Evolutionary conservation across 2,888 invertebrate species (phyloP).

Genomic region (Apotomis turbidana): DNA sequence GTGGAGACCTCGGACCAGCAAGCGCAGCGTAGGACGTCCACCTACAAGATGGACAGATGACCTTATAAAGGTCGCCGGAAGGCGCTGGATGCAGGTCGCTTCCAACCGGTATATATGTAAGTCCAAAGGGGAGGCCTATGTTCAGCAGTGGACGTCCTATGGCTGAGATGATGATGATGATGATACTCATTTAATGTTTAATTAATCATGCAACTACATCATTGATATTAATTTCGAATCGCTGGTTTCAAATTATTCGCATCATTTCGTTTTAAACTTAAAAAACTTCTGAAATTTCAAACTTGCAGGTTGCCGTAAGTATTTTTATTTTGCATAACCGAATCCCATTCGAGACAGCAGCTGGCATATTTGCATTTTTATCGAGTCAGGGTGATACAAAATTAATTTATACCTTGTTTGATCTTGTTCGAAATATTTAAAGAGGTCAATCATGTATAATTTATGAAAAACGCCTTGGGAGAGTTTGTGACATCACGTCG

Average conservation of each 20-base stretch:
- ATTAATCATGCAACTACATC: no score
- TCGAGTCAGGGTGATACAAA: constrained; percentile 30
- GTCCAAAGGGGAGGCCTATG: no score
- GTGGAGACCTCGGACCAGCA: no score
- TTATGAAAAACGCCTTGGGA: constrained; percentile 20
- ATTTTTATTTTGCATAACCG: constrained; percentile 33
- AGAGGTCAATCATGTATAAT: constrained; percentile 35
- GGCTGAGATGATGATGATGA: no score
- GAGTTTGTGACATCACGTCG: neutral
- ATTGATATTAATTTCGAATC: neutral
- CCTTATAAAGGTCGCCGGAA: no score
- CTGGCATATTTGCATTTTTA: constrained; percentile 41
- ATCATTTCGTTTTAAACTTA: neutral
- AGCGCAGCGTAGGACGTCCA: no score
- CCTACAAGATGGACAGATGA: no score
- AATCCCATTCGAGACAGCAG: constrained; percentile 23
- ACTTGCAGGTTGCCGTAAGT: neutral
- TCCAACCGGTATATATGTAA: no score
- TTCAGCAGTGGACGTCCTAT: no score
- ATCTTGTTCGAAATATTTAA: constrained; percentile 39
- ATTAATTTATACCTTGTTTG: constrained; percentile 40
- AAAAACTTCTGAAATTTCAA: neutral
- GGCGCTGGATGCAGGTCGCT: no score
- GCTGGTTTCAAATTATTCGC: neutral
- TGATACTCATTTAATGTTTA: no score